phyloP scores from a whole-genome alignment of 2,888 invertebrate genomes.

The Rhagium mordax region DNA sequence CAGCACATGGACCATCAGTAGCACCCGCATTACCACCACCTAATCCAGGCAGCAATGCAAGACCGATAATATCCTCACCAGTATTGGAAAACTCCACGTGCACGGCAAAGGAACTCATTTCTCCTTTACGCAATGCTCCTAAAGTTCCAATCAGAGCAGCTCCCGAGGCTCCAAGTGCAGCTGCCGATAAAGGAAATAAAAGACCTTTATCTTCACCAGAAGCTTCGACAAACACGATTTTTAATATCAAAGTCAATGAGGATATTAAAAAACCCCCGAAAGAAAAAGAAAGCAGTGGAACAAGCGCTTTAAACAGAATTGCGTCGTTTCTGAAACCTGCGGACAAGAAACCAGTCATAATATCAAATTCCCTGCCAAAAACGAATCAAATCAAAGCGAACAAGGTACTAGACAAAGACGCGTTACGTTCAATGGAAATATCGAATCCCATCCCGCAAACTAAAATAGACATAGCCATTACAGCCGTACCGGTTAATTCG shows the following conservation, averaged over 20 bases:
- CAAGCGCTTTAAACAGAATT: constrained; percentile 79
- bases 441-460: constrained; percentile 87
- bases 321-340: constrained; percentile 82
- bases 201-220: constrained; percentile 71
- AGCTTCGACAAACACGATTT: constrained; percentile 64
- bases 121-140: constrained; percentile 76
- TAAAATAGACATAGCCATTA: constrained; percentile 75
- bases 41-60: constrained; percentile 75
- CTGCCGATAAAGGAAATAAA: constrained; percentile 46
- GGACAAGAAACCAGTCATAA: constrained; percentile 72
- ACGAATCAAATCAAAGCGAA: constrained; percentile 75
- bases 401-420: constrained; percentile 80
- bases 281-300: constrained; percentile 70
- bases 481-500: constrained; percentile 75
- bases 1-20: constrained; percentile 66
- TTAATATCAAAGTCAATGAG: constrained; percentile 43
- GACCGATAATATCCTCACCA: constrained; percentile 87
- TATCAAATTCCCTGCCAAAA: constrained; percentile 74
- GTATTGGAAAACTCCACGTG: constrained; percentile 87
- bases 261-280: constrained; percentile 56
- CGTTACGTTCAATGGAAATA: constrained; percentile 84
- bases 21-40: constrained; percentile 77
- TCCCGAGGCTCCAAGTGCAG: constrained; percentile 71
- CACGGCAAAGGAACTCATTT: constrained; percentile 81
- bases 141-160: constrained; percentile 76